Percentiles rank a stretch among this genome's conserved stretches.
These are phyloP conservation scores for Poeciliopsis occidentalis DNA, from an alignment of 2,113 vertebrate species.

Conservation along the genomic window DNA sequence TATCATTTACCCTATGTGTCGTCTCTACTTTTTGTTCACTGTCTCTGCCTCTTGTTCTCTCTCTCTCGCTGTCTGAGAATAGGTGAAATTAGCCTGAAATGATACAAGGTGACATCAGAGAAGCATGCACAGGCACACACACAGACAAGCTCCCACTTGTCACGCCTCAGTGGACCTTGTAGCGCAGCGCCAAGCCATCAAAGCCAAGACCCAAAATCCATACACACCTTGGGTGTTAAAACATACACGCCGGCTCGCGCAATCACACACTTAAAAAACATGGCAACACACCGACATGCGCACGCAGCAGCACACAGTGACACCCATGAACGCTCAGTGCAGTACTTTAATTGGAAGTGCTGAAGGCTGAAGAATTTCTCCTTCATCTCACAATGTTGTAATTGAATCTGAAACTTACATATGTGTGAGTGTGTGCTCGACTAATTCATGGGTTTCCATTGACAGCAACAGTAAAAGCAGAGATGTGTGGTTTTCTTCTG, in stretches of 20 bases:
- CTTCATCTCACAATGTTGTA: constrained; percentile 80
- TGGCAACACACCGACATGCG: constrained; percentile 1
- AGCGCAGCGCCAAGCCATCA: constrained; percentile 67
- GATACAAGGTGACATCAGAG: constrained; percentile 80
- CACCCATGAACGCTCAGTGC: constrained; percentile 42
- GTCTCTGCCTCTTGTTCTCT: constrained; percentile 42
- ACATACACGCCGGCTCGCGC: constrained; percentile 54
- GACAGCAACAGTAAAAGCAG: constrained; percentile 72
- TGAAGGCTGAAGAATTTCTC: constrained; percentile 79
- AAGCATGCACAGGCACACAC: constrained; percentile 44
- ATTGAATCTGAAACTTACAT: constrained; percentile 75
- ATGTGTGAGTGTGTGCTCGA: constrained; percentile 45
- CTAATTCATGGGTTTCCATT: constrained; percentile 76
- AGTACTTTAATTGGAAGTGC: constrained; percentile 78
- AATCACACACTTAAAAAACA: constrained; percentile 39
- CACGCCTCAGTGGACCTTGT: constrained; percentile 66
- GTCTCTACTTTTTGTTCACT: constrained; percentile 49
- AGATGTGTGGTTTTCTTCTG: constrained; percentile 67
- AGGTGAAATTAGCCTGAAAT: constrained; percentile 80
- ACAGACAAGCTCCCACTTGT: constrained; percentile 41
- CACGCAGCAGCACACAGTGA: constrained; percentile 11
- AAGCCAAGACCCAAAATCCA: constrained; percentile 63
- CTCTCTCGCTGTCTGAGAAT: constrained; percentile 56
- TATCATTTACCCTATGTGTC: constrained; percentile 63
- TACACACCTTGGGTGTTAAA: constrained; percentile 69